phyloP scores from a whole-genome alignment of 2,113 vertebrate genomes.

The Ailurus styani region DNA sequence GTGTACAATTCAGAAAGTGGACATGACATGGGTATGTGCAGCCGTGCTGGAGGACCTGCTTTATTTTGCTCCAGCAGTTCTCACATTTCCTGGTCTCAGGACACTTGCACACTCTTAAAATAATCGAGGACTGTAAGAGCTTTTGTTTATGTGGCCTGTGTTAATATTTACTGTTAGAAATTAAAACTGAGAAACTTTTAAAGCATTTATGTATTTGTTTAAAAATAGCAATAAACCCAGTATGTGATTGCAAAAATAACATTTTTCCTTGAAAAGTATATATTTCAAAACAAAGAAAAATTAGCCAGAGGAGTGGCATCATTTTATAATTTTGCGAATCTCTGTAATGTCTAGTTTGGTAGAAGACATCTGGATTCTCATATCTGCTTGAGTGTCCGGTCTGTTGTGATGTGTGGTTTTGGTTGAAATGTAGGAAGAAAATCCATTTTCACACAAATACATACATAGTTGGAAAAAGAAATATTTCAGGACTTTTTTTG shows the following conservation, averaged over 20 bases:
- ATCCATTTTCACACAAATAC: background rate
- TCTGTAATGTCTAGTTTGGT: background rate
- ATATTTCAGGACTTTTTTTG: background rate
- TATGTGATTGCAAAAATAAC: background rate
- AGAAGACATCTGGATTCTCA: background rate
- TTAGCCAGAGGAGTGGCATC: background rate
- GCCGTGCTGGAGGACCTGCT: background rate
- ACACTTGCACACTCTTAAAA: background rate
- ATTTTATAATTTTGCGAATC: slow-evolving; percentile 13
- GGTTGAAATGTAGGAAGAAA: slow-evolving; percentile 24
- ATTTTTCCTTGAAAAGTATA: slow-evolving; percentile 12
- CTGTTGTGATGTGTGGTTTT: background rate
- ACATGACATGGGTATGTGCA: background rate
- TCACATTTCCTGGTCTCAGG: background rate
- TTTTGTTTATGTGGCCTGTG: background rate
- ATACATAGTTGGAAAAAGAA: background rate
- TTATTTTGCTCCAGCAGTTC: background rate
- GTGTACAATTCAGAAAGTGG: background rate
- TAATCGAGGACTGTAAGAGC: background rate
- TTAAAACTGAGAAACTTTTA: background rate
- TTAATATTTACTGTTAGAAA: slow-evolving; percentile 1
- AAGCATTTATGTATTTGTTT: slow-evolving; percentile 10
- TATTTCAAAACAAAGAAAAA: slow-evolving; percentile 10
- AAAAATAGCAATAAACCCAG: background rate
- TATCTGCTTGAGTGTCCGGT: background rate